Percentiles rank a stretch among this genome's conserved stretches.
These are phyloP conservation scores for Anarsia innoxiella DNA, from an alignment of 2,888 invertebrate species.

Conservation along the genomic window DNA sequence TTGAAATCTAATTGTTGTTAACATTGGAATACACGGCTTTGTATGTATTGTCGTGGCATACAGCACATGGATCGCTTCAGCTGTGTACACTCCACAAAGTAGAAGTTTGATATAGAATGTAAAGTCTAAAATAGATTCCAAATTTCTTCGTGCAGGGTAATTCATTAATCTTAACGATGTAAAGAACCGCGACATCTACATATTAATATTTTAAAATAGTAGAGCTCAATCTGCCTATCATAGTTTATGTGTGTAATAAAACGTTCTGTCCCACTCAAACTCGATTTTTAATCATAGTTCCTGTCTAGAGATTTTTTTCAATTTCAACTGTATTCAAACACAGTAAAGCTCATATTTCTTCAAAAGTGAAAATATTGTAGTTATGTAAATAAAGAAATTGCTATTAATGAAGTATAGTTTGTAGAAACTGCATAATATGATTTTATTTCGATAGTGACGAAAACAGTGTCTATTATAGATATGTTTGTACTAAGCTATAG, in stretches of 20 bases:
- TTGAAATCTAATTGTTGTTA: constrained; percentile 15
- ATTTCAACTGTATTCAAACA: no score
- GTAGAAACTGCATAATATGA: no score
- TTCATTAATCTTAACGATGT: constrained; percentile 31
- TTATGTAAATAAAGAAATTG: no score
- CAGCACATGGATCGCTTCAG: constrained; percentile 25
- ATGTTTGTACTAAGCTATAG: no score
- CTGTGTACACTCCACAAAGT: constrained; percentile 31
- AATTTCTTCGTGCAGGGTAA: constrained; percentile 71
- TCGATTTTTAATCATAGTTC: background rate
- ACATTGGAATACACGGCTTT: constrained; percentile 17
- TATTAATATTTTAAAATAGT: constrained; percentile 34
- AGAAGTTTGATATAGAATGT: constrained; percentile 42
- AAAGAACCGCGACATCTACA: constrained; percentile 32
- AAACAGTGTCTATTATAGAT: no score
- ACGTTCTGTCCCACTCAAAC: constrained; percentile 28
- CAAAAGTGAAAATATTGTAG: no score
- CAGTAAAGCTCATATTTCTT: no score
- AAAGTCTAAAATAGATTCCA: constrained; percentile 55
- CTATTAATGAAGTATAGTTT: no score
- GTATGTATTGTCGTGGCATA: constrained; percentile 20
- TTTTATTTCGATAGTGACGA: no score
- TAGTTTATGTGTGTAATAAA: constrained; percentile 34
- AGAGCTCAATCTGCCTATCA: constrained; percentile 42
- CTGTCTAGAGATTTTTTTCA: no score